Conservation (phyloP, 1,140 invertebrate species). For the Bradysia coprophila region DNA sequence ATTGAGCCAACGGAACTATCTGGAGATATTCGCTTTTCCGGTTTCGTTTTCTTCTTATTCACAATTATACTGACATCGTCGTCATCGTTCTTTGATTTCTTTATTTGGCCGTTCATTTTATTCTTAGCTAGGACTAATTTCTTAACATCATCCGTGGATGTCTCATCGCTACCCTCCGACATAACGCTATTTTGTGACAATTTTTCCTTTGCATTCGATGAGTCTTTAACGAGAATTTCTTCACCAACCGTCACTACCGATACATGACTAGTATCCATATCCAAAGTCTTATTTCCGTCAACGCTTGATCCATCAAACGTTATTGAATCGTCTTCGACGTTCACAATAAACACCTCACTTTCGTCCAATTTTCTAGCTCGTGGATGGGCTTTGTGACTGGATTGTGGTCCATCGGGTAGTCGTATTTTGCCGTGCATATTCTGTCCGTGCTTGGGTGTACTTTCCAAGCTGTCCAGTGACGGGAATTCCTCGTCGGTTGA, state of each 20-base stretch:
- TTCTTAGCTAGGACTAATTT: slow-evolving; percentile 7
- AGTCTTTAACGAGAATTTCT: slow-evolving; percentile 51
- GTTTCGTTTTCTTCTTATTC: slow-evolving; percentile 10
- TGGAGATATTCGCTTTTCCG: slow-evolving; percentile 16
- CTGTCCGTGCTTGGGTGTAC: slow-evolving; percentile 26
- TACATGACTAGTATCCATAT: slow-evolving; percentile 70
- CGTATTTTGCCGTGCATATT: slow-evolving; percentile 11
- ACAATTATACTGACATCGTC: slow-evolving; percentile 23
- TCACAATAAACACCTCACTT: slow-evolving; percentile 60
- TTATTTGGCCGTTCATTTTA: slow-evolving; percentile 16
- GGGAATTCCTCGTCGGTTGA: slow-evolving; percentile 53
- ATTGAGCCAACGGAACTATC: slow-evolving; percentile 15
- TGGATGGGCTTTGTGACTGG: slow-evolving; percentile 1
- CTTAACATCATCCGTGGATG: not conserved
- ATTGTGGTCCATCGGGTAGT: slow-evolving; percentile 22
- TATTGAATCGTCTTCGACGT: slow-evolving; percentile 21
- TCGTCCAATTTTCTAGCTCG: slow-evolving; percentile 46
- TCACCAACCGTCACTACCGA: slow-evolving; percentile 79
- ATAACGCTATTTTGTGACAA: not conserved
- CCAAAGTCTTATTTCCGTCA: slow-evolving; percentile 19
- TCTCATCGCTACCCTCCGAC: not conserved
- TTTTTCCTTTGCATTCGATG: slow-evolving; percentile 8
- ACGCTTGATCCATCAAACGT: slow-evolving; percentile 5
- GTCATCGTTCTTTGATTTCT: slow-evolving; percentile 1
- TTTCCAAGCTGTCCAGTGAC: slow-evolving; percentile 53